Evolutionary conservation across 2,113 vertebrate genomes (phyloP), one percentile per base, ranked within the genome.

Genomic region (Salvelinus sp.): DNA sequence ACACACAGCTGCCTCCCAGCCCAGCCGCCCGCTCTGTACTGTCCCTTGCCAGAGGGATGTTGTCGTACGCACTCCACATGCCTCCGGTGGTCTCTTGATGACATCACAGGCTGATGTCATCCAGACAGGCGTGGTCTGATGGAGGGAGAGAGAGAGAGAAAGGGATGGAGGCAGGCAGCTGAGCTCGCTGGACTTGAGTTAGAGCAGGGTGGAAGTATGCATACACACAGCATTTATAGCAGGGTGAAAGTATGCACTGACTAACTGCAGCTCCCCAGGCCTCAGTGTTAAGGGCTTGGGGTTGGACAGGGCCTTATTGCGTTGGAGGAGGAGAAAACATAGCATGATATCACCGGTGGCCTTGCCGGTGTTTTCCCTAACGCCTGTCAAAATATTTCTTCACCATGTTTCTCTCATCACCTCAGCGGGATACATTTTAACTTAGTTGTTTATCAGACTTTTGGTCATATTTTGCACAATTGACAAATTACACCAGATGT

Each of bases 71-170:
- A 84, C 87, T 10, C 85, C 65, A 77, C 86, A 83, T 87, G 90
- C 90, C 89, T 92, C 76, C 75, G 74, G 84, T 77, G 90, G 92
- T 90, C 92, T 91, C 89, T 75, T 90, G 90, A 92, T 93, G 93
- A 94, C 93, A 92, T 94, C 93, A 93, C 90, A 12, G 79, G 33
- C 84, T 94, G 93, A 94, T 94, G 91, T 93, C 92, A 94, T 85
- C 54, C 76, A 81, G 87, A 86, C 83, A 86, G 91, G 93, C 81
- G 91, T 90, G 92, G 92, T 82, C 84, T 86, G 50, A 47, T 57
- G 76, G 57, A 74, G 69, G 48, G 50, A 58, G 76, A 22, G 28
- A 4, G 57, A 28, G 69, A 33, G 62, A 33, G 63, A 71, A n/a
- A 54, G 69, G 22, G 23, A 54, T 64, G 33, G 86, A 87, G 86